Evolutionary conservation across 1,140 invertebrate genomes (phyloP), one percentile per base, ranked within the genome.

Genomic region (Eulimnadia texana): DNA sequence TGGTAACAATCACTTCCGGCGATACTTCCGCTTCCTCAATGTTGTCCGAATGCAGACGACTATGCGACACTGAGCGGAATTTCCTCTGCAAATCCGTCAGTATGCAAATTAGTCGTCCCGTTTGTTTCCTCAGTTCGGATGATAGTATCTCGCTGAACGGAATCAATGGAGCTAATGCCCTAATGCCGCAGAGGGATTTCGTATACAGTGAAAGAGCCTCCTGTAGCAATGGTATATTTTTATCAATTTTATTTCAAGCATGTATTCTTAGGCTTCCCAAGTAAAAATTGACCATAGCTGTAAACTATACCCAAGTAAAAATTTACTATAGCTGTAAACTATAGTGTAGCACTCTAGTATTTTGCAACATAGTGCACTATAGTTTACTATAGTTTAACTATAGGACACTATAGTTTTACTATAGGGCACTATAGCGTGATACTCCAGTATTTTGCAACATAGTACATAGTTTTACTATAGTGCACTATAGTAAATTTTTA

Each of bases 51-150:
- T 78, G 77, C 61, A 67, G 72, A 60, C 65, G 72, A 19, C 67
- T 71, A 29, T 78, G 77, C 66, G 74, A 77, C 60, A 63, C 67
- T 11, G 77, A 78, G 63, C 65, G 69, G 23, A 71, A 76, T 50
- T 78, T 79, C 63, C 67, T 68, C 13, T 78, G 77, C 63, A 68
- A 72, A 27, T 70, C 71, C 24, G 73, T 72, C 64, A 71, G 67
- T 55, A 69, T 70, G 58, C 67, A 72, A 54, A 63, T 69, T 2
- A 66, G 70, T 23, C 64, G 72, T 47, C 61, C 72, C 20, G 74
- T 78, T 33, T 78, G 77, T 66, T 70, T 74, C 9, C 69, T 78
- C 13, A 76, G 73, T 53, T 71, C 73, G 1, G 76, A 77, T 60
- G 76, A 78, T 64, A 70, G 71, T 13, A 67, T 70, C 47, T 71